Base-by-base conservation (phyloP, 2,888 invertebrate genomes). In the Frankliniella fusca region DNA sequence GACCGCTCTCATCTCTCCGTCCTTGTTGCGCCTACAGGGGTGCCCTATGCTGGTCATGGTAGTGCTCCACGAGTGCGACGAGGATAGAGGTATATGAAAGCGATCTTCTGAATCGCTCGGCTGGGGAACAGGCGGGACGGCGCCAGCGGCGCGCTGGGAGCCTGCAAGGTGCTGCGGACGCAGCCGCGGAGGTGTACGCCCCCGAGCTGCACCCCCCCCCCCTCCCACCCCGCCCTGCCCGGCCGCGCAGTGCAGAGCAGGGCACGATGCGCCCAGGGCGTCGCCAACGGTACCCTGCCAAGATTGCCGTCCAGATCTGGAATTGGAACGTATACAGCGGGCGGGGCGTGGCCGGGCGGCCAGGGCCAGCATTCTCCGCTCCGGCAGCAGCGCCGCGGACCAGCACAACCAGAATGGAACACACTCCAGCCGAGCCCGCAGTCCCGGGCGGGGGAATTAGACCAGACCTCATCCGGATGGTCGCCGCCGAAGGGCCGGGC, bases 261-360 rank as follows among this genome's bases (percentile, higher is more conserved):
- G 12, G 70, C 70, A 76, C 70, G 70, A 76, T 76, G 70, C 70
- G 70, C 70, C 70, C 70, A 27, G 70, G 70, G 70, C 70, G 70
- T 76, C 70, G 70, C 70, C 70, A 76, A 76, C 70, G 70, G 70
- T 76, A 76, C 70, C 27, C 70, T 76, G 70, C 70, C 70, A 76
- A 76, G 70, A 76, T 61, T 61, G n/a, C 61, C 7, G 61, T 10
- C 61, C 61, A 61, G 61, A 61, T 61, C 61, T 61, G 61, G 61
- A 61, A 61, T 61, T 61, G n/a, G 61, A 61, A 61, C 61, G 61
- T 61, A 20, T 18, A 61, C 61, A 20, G 54, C 61, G 61, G 61
- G 61, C 61, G 54, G 54, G 54, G 15, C 15, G 54, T 18, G 54
- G 54, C 54, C 5, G 54, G 54, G 54, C 54, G 18, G 54, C 18